Percentiles rank a stretch among this genome's conserved stretches.
Evolutionary conservation across 2,888 invertebrate species (phyloP).

Genomic region (Deilephila elpenor): DNA sequence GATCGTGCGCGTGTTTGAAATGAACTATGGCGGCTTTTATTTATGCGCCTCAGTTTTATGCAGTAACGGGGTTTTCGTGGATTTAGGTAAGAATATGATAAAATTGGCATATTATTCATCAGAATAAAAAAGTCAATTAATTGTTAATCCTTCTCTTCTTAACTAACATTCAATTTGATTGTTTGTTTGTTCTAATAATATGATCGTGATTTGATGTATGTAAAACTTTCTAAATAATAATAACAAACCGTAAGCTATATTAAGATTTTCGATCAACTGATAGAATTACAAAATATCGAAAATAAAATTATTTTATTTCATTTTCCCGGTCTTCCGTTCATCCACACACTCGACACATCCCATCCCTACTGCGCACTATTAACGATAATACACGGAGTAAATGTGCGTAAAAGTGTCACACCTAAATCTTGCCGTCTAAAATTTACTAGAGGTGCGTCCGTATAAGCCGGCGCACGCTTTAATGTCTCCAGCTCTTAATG

Average conservation of each 20-base stretch:
- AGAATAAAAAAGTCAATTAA: too few species aligned
- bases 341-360: background rate
- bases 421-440: slow-evolving; percentile 54
- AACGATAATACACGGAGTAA: slow-evolving; percentile 65
- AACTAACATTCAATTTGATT: too few species aligned
- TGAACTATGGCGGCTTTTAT: background rate
- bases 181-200: too few species aligned
- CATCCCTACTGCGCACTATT: slow-evolving; percentile 53
- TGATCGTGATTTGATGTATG: too few species aligned
- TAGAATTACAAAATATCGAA: too few species aligned
- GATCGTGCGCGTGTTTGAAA: background rate
- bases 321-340: background rate
- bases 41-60: background rate
- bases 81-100: background rate
- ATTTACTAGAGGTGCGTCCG: slow-evolving; percentile 57
- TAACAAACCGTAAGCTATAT: too few species aligned
- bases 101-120: too few species aligned
- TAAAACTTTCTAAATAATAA: too few species aligned
- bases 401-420: slow-evolving; percentile 66
- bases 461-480: slow-evolving; percentile 40
- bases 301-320: background rate
- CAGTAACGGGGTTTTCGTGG: background rate
- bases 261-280: too few species aligned
- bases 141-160: too few species aligned
- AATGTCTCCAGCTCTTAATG: slow-evolving; percentile 33